Base-by-base conservation (phyloP, 2,888 invertebrate species). In the Anarsia innoxiella region DNA sequence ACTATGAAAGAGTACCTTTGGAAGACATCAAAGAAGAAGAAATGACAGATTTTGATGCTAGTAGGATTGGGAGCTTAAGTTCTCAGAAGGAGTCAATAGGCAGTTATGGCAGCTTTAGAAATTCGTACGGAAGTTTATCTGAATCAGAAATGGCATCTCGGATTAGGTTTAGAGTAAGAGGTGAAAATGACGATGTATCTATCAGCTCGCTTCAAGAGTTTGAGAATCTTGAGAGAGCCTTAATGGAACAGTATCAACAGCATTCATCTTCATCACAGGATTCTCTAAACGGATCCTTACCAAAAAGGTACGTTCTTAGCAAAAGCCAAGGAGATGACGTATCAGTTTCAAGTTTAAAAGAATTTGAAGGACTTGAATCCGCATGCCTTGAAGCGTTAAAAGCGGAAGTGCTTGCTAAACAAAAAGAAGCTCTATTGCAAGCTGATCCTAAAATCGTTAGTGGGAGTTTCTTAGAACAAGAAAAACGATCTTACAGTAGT, bases 21-120 rank as follows among this genome's bases (percentile, higher is more conserved):
- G 96, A 96, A 79, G 96, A 96, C 56, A 96, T 95, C 28, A 95
- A 95, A 75, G 95, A 95, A 69, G 96, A 96, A 72, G 96, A 96
- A 76, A 88, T 92, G 59, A 93, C 94, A 34, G 94, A 94, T 59
- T 92, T 94, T 59, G 93, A 95, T 64, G 93, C 90, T 15, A 91
- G 91, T 51, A 83, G 91, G 59, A 90, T 92, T 45, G 92, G 92
- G n/a, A 92, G 92, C 55, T 78, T 92, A 34, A 91, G 91, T 34
- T 92, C 92, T 13, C 92, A 92, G 56, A 91, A 91, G 48, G 91
- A 91, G 57, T 92, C 91, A 0, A 90, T 94, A 32, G 94, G 94
- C 23, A 90, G 90, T 58, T 89, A 87, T 50, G 93, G 93, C 51
- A 93, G 93, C 53, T 91, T 94, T 58, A 92, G 94, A 55, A 95